Evolutionary conservation across 2,888 invertebrate species (phyloP), one percentile per base, ranked within the genome.

Genomic region (Teinopalpus imperialis): DNA sequence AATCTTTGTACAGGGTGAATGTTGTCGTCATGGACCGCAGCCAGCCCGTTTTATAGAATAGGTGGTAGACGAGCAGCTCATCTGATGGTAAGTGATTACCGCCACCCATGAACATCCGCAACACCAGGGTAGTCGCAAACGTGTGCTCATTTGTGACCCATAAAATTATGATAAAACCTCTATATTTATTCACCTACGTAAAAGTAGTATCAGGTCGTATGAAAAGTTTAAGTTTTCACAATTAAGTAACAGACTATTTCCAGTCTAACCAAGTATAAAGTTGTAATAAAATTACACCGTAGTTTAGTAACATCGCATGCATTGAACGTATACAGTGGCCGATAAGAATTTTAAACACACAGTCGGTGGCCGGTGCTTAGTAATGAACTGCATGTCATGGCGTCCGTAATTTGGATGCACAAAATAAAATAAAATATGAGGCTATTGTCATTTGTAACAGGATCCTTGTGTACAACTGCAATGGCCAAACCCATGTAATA

Each of bases 371-470:
- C 1, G 31, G 8, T 31, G 16, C 32, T 39, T 20, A 23, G 30
- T 26, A 31, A 16, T 6, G 14, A n/a, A 10, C 9, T 35, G 44
- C 31, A 39, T 45, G 31, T 18, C 20, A 37, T 13, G 34, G 23
- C 20, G 32, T 32, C 16, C 12, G 45, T 45, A 39, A 32, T 45
- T 45, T 6, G 8, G 39, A 34, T 39, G 27, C 31, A 44, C 39
- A 31, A 31, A 44, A 39, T 31, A 12, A 39, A 13, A 42, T 42
- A 34, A 32, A 13, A 32, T 30, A 32, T 14, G 24, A 42, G 20
- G 6, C 37, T 21, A 39, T 45, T 32, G 39, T 32, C 37, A 34
- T 32, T 2, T 24, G 31, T 26, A 39, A 29, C 13, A 8, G 18
- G 18, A 21, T 29, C 18, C 8, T n/a, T 23, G 34, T n/a, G 23